Evolutionary conservation across 2,797 vertebrate genomes (phyloP), one percentile per base, ranked within the genome.

Genomic region (Sebastes goodei): DNA sequence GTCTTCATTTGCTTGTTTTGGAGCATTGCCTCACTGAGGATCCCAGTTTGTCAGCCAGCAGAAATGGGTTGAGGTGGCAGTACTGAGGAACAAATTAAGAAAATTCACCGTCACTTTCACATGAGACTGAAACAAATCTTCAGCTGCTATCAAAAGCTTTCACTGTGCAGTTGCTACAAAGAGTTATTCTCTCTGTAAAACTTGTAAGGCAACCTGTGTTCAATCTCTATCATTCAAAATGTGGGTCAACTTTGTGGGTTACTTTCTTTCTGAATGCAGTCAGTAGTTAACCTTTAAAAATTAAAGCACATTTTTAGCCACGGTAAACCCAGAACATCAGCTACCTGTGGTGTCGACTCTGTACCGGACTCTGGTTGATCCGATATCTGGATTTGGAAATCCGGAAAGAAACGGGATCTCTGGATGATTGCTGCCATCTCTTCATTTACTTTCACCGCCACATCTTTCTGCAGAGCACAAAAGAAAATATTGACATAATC

Each of bases 21-120:
- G 91, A 94, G 80, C 93, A 92, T 64, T 95, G 89, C 33, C 49
- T 92, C 71, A 94, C 65, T 1, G 88, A 88, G 10, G 87, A 90
- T 64, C 94, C 94, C 73, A 92, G 67, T 84, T 75, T 93, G 73
- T 94, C 93, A 3, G 95, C 93, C 83, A 96, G 63, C 57, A 84
- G 80, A 72, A 96, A 96, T 0, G 95, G 95, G 76, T 80, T 93
- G 62, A 96, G 93, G 79, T 92, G 91, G 85, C 93, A 95, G 68
- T 42, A 85, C 96, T 96, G 71, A 52, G 60, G 42, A 42, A 65
- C 68, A 74, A 29, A 63, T 30, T 10, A 53, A 62, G 2, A 33
- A 38, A 33, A 64, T 11, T 20, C 10, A 61, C 3, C 1, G 4
- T 77, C 30, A 77, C 7, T 70, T 4, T 42, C 2, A 63, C 2